These are phyloP conservation scores for Cyprinella venusta DNA, from an alignment of 2,797 vertebrate genomes.

Conservation along the genomic window DNA sequence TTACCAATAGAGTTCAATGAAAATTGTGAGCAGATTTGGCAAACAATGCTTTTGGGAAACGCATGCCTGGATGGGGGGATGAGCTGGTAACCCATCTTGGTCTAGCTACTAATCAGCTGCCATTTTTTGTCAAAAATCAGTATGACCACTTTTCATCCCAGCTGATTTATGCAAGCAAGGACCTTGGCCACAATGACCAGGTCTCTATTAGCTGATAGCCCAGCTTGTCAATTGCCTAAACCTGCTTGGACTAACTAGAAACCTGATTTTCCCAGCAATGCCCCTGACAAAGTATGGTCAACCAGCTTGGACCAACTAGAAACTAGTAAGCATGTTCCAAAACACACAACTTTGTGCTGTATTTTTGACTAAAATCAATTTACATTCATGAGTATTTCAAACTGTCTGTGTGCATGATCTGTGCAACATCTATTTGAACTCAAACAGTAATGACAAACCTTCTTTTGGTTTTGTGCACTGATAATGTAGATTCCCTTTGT, in stretches of 20 bases:
- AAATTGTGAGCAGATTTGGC: too few species aligned
- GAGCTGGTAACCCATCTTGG: neutral
- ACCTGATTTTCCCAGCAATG: neutral
- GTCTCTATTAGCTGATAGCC: neutral
- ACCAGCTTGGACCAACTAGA: neutral
- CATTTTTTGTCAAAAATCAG: neutral
- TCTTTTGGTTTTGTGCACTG: constrained; percentile 70
- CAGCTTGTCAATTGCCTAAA: neutral
- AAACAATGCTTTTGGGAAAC: too few species aligned
- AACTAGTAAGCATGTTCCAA: neutral
- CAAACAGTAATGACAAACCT: constrained; percentile 64
- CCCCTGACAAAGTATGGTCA: neutral
- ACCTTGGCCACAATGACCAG: neutral
- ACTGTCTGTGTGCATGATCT: neutral
- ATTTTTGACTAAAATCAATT: too few species aligned
- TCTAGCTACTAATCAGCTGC: neutral
- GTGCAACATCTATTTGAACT: neutral
- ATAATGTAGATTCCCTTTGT: constrained; percentile 87
- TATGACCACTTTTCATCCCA: neutral
- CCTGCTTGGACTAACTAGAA: too few species aligned
- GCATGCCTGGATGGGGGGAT: neutral
- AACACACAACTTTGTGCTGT: neutral
- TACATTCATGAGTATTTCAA: neutral
- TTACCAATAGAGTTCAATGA: too few species aligned
- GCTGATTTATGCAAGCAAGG: neutral